Base-by-base conservation (phyloP, 2,113 vertebrate genomes). In the Phylloscopus trochilus region DNA sequence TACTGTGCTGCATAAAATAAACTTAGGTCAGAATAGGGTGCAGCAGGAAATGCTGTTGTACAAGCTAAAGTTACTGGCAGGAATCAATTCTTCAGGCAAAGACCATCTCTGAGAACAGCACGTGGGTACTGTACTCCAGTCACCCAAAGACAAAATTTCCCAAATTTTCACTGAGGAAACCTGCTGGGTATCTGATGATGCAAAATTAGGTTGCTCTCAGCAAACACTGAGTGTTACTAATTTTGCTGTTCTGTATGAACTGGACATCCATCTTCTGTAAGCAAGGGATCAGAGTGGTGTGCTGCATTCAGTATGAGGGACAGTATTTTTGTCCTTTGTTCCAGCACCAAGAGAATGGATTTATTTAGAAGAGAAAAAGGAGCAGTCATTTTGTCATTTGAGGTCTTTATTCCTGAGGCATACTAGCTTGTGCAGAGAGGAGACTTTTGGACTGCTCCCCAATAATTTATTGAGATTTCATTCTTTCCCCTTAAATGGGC, bases 401-500 rank as follows among this genome's bases (percentile, higher is more conserved):
- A 73, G 14, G 9, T 43, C 52, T n/a, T 87, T 80, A 43, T 35
- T 90, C 26, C 47, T 78, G 35, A 83, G 67, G 41, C 22, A 44
- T 66, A 23, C 15, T 85, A 66, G 18, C 22, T 75, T 59, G 23
- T 41, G 10, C 30, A 56, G 66, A 69, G 13, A 89, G 24, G 10
- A 95, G 59, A 33, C 33, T 93, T 90, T 87, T 94, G 94, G 95
- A 93, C 59, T 66, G n/a, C 15, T 84, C 90, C 81, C 58, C 75
- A 85, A 70, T 68, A 95, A 66, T 77, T 69, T 2, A 0, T 51
- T 58, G 51, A 22, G 91, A 83, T 93, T 94, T 94, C 89, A 95
- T 94, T 96, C 64, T 79, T 94, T 93, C 87, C 60, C 89, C 87
- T 92, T 96, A 92, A 91, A 96, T 62, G 83, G 87, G 15, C 79